A percentile compares a stretch with the other conserved stretches of the same genome.
These are phyloP conservation scores for Tinea pellionella DNA, from an alignment of 2,888 invertebrate species.

Conservation along the genomic window DNA sequence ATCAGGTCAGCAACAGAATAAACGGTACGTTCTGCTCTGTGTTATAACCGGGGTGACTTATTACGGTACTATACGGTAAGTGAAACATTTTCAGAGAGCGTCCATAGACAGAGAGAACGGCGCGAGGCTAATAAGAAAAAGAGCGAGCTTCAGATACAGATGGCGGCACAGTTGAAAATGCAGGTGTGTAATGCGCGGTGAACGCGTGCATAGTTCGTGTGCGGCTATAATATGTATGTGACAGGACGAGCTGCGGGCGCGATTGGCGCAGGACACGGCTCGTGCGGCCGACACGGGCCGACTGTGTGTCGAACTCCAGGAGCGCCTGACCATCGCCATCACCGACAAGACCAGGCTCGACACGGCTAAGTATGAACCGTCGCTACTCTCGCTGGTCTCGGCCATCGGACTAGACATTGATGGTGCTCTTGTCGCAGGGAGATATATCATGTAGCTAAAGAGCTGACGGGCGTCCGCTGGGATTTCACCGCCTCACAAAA, in stretches of 20 bases:
- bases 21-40: background rate
- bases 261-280: background rate
- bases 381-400: too few species aligned
- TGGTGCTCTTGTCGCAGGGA: too few species aligned
- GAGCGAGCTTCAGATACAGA: conserved; percentile 11
- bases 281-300: conserved; percentile 13
- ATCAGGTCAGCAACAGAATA: background rate
- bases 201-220: background rate
- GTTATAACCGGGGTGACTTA: too few species aligned
- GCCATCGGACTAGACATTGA: background rate
- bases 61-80: too few species aligned
- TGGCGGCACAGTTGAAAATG: conserved; percentile 9
- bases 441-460: conserved; percentile 20
- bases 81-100: background rate
- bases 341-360: conserved; percentile 14
- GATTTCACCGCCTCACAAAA: conserved; percentile 20
- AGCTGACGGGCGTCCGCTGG: conserved; percentile 22
- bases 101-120: background rate
- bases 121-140: conserved; percentile 12
- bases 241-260: conserved; percentile 5
- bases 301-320: conserved; percentile 3
- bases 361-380: conserved; percentile 11
- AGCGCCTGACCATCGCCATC: background rate
- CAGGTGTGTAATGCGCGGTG: background rate
- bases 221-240: too few species aligned